phyloP scores from a whole-genome alignment of 2,888 invertebrate species.

The Drosophila flavopinicola region DNA sequence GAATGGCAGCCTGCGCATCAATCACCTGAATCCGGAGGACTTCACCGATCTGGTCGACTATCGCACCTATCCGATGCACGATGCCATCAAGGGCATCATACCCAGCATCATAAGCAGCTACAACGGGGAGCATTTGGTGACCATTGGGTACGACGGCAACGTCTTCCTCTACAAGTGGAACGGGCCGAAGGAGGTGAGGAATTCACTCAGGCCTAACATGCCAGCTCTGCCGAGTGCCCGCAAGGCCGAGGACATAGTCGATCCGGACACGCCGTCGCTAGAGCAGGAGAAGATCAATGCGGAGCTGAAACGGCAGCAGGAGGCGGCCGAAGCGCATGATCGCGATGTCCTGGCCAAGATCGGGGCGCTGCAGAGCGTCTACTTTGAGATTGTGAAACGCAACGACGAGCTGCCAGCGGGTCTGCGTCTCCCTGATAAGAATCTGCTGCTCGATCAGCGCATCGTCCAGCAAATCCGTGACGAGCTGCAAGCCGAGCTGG shows the following conservation, averaged over 20 bases:
- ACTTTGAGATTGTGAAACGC: slow-evolving; percentile 85
- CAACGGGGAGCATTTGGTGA: slow-evolving; percentile 86
- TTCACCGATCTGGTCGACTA: slow-evolving; percentile 87
- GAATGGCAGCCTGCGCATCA: slow-evolving; percentile 87
- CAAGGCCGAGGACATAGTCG: slow-evolving; percentile 71
- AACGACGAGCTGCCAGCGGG: slow-evolving; percentile 87
- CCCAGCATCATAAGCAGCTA: slow-evolving; percentile 87
- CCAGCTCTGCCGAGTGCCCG: slow-evolving; percentile 36
- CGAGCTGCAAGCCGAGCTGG: slow-evolving; percentile 87
- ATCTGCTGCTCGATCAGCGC: slow-evolving; percentile 88
- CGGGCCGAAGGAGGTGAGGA: slow-evolving; percentile 52
- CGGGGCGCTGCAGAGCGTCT: slow-evolving; percentile 86
- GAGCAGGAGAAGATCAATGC: slow-evolving; percentile 90
- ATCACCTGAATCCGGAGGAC: slow-evolving; percentile 85
- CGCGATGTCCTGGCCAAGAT: slow-evolving; percentile 86
- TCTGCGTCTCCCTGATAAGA: slow-evolving; percentile 86
- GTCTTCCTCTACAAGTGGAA: slow-evolving; percentile 89
- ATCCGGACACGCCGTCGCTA: slow-evolving; percentile 78
- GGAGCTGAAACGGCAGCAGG: slow-evolving; percentile 85
- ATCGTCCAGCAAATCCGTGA: slow-evolving; percentile 87
- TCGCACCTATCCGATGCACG: slow-evolving; percentile 90
- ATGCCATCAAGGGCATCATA: slow-evolving; percentile 88
- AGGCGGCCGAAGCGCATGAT: slow-evolving; percentile 86
- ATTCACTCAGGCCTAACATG: background rate
- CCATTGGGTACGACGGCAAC: slow-evolving; percentile 91